Evolutionary conservation across 2,797 vertebrate species (phyloP).

Genomic region (Pelodytes ibericus): DNA sequence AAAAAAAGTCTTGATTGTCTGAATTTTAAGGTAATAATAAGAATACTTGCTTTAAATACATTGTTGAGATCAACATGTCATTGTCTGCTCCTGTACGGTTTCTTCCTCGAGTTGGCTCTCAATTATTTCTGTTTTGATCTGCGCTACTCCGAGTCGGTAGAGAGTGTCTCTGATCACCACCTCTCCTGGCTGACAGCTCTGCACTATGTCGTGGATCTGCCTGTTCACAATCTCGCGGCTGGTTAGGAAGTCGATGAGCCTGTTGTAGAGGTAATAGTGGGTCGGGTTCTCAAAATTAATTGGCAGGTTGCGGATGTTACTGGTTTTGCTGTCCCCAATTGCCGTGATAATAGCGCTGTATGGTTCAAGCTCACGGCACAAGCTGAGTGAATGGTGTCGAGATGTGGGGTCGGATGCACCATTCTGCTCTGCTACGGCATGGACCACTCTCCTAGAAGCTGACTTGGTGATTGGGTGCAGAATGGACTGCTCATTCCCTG

Average conservation of each 20-base stretch:
- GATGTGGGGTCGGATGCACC: constrained; percentile 60
- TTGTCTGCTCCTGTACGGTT: constrained; percentile 46
- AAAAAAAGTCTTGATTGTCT: constrained; percentile 35
- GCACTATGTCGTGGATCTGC: constrained; percentile 90
- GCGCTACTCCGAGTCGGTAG: constrained; percentile 92
- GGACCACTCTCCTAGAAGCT: constrained; percentile 69
- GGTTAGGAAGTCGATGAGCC: constrained; percentile 91
- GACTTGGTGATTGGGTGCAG: constrained; percentile 89
- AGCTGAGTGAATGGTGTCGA: constrained; percentile 76
- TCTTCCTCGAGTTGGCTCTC: constrained; percentile 70
- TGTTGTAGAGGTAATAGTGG: constrained; percentile 97
- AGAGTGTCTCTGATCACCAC: constrained; percentile 93
- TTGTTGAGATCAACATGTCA: background rate
- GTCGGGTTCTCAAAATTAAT: constrained; percentile 88
- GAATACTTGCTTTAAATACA: constrained; percentile 17
- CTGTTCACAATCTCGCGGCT: constrained; percentile 91
- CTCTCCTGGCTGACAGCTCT: constrained; percentile 91
- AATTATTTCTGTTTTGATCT: constrained; percentile 87
- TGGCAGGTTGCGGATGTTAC: constrained; percentile 63
- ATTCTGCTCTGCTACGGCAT: constrained; percentile 62
- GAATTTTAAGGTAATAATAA: background rate
- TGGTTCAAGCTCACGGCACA: constrained; percentile 88
- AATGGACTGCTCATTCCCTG: constrained; percentile 75
- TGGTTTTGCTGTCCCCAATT: constrained; percentile 64
- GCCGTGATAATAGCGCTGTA: constrained; percentile 73